These are phyloP conservation scores for Eupithecia centaureata DNA, from an alignment of 2,888 invertebrate species.

Conservation along the genomic window DNA sequence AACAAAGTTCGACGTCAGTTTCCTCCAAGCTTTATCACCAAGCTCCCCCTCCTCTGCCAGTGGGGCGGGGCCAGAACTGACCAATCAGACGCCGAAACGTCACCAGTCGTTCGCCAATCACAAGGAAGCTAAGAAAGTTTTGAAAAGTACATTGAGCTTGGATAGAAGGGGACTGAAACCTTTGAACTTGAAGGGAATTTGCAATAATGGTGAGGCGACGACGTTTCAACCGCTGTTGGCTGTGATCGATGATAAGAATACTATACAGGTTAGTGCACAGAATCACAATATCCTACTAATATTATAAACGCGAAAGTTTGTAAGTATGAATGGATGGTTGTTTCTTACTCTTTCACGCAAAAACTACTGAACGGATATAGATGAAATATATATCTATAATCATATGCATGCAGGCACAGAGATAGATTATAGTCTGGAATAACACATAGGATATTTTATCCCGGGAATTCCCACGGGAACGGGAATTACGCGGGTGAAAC, in stretches of 20 bases:
- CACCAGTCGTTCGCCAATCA: constrained; percentile 69
- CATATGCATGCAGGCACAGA: too few species aligned
- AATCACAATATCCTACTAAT: too few species aligned
- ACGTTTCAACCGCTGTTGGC: constrained; percentile 69
- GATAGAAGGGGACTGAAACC: constrained; percentile 72
- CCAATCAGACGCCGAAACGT: constrained; percentile 61
- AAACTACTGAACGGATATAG: too few species aligned
- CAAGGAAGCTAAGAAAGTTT: constrained; percentile 56
- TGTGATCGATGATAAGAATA: constrained; percentile 76
- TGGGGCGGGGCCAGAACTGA: constrained; percentile 48
- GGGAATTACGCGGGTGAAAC: too few species aligned
- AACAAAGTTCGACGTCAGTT: constrained; percentile 76
- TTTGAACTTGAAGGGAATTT: constrained; percentile 73
- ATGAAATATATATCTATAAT: too few species aligned
- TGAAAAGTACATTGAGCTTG: constrained; percentile 69
- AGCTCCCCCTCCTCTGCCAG: constrained; percentile 57
- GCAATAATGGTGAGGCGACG: constrained; percentile 63
- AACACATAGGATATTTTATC: too few species aligned
- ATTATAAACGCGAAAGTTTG: too few species aligned
- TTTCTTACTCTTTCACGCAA: too few species aligned
- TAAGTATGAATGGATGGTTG: too few species aligned
- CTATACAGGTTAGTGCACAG: constrained; percentile 69
- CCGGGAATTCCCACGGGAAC: too few species aligned
- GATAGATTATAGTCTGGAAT: too few species aligned
- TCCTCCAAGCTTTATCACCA: constrained; percentile 62